Base-by-base conservation (phyloP, 92 coral and sea anemone genomes). In the Porites rus region DNA sequence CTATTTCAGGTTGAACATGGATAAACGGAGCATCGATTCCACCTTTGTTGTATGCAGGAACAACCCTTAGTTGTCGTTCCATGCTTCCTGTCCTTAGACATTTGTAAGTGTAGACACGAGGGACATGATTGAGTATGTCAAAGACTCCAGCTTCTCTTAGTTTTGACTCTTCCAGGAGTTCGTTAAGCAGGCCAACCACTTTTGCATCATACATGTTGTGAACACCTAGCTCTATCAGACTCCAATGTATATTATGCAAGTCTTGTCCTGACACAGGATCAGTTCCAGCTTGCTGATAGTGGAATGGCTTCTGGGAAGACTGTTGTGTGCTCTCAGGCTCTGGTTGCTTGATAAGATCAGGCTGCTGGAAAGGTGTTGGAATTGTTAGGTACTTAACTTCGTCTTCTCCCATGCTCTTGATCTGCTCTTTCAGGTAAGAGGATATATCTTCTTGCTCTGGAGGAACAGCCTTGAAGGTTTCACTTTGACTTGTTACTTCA, bases 11-110 rank as follows among this genome's bases (percentile, higher is more conserved):
- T 14, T 80, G 85, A 9, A 50, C 85, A 31, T 66, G 76, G 51
- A 67, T 67, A 9, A 24, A 68, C 9, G 76, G 85, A 4, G 21
- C 85, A 67, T 67, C 68, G 19, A 80, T 17, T 3, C 51, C 76
- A 18, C 18, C 76, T 38, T 80, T 65, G 68, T 80, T 80, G 65
- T 67, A 18, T 67, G 85, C 85, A 66, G 85, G 85, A 56, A 67
- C 76, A 21, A 80, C 59, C 21, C 85, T 80, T 60, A 80, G 31
- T 51, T 80, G 85, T 67, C 85, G 52, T 43, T 80, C 43, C 85
- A 80, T 80, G 75, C 85, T 80, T 20, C 85, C 85, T n/a, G 85
- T 80, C 4, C 76, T 65, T 8, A 80, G 85, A 75, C 67, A 66
- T 80, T 67, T 80, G 75, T 67, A 80, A 50, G 65, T 66, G 76